Percentiles rank a stretch among this genome's conserved stretches.
Evolutionary conservation across 23 tunicate species (phyloP).

Genomic region (Styela clava): DNA sequence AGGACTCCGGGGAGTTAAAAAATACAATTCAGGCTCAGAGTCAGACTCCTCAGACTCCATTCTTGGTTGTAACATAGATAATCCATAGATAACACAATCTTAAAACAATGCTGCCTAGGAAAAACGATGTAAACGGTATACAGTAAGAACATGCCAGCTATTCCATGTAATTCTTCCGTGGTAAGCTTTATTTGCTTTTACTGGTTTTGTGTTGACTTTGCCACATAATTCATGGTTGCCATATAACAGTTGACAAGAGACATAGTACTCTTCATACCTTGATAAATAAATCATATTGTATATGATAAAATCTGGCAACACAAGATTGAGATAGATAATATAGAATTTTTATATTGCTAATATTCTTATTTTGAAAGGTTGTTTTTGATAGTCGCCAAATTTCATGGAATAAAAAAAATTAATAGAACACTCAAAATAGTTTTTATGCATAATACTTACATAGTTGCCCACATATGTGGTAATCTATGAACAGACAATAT

Average conservation of each 20-base stretch:
- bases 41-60: no score
- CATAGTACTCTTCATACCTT: constrained; percentile 66
- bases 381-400: no score
- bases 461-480: constrained; percentile 53
- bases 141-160: constrained; percentile 49
- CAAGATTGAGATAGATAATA: background rate
- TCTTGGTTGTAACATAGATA: no score
- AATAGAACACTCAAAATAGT: no score
- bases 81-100: no score
- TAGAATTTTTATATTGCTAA: no score
- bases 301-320: background rate
- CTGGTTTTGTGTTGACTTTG: constrained; percentile 29
- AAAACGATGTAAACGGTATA: no score
- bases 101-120: no score
- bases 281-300: background rate
- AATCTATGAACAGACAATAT: constrained; percentile 59
- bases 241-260: constrained; percentile 45
- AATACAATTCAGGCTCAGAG: no score
- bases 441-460: constrained; percentile 69
- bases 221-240: constrained; percentile 40
- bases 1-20: no score
- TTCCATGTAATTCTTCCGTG: constrained; percentile 45
- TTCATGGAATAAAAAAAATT: no score
- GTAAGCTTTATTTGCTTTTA: constrained; percentile 31
- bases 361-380: no score